Conservation (phyloP, 2,797 vertebrate genomes). For the Rhynchotus rufescens region DNA sequence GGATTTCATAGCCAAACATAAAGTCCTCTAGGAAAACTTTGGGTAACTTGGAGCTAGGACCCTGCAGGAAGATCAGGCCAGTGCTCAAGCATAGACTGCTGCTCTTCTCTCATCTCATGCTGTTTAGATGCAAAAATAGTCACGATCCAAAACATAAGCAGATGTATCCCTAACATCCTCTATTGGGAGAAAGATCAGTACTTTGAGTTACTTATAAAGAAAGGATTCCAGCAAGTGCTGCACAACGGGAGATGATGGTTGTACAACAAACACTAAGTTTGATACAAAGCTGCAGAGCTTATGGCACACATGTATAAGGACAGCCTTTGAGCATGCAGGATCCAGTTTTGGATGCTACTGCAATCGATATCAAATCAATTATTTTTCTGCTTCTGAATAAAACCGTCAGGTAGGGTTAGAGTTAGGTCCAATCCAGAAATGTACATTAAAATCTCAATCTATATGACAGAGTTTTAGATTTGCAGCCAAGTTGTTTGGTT, state of each 20-base stretch:
- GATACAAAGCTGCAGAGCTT: not conserved
- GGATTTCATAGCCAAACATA: not conserved
- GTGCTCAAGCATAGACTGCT: not conserved
- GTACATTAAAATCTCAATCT: not conserved
- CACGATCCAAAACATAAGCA: not conserved
- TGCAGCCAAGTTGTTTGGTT: not conserved
- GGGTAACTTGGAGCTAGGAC: not conserved
- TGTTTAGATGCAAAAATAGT: not conserved
- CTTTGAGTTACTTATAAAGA: not conserved
- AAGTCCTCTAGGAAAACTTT: not conserved
- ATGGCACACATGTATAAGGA: not conserved
- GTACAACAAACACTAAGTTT: accelerated
- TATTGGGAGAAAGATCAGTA: not conserved
- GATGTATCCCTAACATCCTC: not conserved
- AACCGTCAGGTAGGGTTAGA: not conserved
- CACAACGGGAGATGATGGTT: not conserved
- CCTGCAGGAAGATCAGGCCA: not conserved
- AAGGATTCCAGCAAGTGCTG: not conserved
- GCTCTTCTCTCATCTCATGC: accelerated
- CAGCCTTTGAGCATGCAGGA: not conserved
- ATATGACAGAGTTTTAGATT: not conserved
- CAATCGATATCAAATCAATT: not conserved
- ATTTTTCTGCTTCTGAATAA: not conserved
- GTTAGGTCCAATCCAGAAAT: not conserved
- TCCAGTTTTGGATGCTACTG: not conserved